Base-by-base conservation (phyloP, 1,140 invertebrate species). In the Zaprionus davidi region DNA sequence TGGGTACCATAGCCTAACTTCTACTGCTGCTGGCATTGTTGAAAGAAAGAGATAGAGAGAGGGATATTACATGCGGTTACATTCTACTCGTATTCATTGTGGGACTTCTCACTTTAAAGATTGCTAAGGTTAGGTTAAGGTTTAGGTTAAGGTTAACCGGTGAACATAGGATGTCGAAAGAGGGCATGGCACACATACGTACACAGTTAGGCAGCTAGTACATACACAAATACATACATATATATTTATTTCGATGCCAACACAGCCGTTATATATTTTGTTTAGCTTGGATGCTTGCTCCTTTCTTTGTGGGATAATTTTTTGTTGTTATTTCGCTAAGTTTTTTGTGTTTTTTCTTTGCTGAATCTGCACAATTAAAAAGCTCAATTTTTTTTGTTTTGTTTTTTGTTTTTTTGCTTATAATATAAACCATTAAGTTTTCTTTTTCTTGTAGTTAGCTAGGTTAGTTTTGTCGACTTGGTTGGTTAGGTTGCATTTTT, bases 361-460 rank as follows among this genome's bases (percentile, higher is more conserved):
- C 28, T 60, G 49, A 71, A 72, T 67, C 69, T 88, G 83, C 83
- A 87, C 84, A 86, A 88, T 83, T 88, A 83, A 86, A 86, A 87
- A 88, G 84, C 85, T 88, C 85, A 84, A 84, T 17, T 17, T 17
- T 9, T 17, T n/a, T 44, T 28, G 5, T 26, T 26, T 26, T 26
- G 5, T 6, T 28, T 41, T 41, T 44, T 44, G n/a, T 76, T 90
- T 76, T 15, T 49, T 70, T 75, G 84, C 83, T 87, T 87, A 86
- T 72, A 72, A 80, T 79, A 78, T 84, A 88, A 88, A 88, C 74
- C 74, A 78, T 79, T 83, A 79, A 66, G 68, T 15, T n/a, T 36
- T 36, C 22, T 26, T 68, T 67, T 55, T 55, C 34, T 68, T 76
- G 62, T 78, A 78, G 76, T 58, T 41, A 65, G 73, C 77, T 87